Conservation (phyloP, 2,888 invertebrate species). For the Chamaedrilus cognettii region DNA sequence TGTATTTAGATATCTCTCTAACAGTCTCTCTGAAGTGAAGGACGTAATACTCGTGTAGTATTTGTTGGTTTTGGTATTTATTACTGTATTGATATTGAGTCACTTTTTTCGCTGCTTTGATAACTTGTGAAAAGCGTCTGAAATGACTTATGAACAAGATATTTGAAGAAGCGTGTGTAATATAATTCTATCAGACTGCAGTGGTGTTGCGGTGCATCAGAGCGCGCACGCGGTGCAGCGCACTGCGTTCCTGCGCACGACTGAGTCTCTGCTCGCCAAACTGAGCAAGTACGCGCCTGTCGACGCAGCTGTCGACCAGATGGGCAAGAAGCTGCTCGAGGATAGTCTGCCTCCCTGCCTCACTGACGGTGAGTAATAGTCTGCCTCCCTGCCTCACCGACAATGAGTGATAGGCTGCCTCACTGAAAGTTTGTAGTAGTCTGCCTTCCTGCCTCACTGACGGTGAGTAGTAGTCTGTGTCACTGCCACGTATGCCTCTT, state of each 20-base stretch:
- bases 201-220: too few relatives aligned
- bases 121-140: background rate
- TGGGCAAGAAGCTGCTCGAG: conserved; percentile 81
- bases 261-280: conserved; percentile 66
- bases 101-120: background rate
- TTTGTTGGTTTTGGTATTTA: too few relatives aligned
- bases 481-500: background rate
- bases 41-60: too few relatives aligned
- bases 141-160: background rate
- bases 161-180: too few relatives aligned
- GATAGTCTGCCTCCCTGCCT: conserved; percentile 83
- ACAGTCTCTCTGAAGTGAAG: too few relatives aligned
- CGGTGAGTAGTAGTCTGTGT: conserved; percentile 52
- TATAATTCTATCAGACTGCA: too few relatives aligned
- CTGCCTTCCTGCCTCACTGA: conserved; percentile 75
- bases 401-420: background rate
- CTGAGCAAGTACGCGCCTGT: conserved; percentile 67
- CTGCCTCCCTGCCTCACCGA: background rate
- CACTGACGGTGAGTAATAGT: conserved; percentile 61
- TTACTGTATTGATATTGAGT: too few relatives aligned
- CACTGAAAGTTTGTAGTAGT: conserved; percentile 62
- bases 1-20: too few relatives aligned
- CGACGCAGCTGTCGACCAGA: conserved; percentile 84
- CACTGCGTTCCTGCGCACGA: conserved; percentile 63
- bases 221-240: too few relatives aligned